Evolutionary conservation across 2,113 vertebrate species (phyloP).

Genomic region (Onychostoma macrolepis): DNA sequence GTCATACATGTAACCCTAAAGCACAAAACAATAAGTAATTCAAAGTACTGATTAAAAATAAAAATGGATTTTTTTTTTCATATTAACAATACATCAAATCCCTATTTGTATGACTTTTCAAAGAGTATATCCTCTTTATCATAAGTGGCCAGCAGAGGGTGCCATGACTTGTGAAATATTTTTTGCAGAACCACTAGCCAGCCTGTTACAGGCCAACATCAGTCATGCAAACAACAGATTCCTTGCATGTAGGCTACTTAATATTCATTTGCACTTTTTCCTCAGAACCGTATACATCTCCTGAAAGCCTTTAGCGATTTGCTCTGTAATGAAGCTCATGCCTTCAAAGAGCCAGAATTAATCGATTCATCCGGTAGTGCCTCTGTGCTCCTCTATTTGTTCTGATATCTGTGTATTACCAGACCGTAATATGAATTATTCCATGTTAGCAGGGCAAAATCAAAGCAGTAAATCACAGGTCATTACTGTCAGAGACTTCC

Average conservation of each 20-base stretch:
- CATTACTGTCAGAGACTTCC: conserved; percentile 58
- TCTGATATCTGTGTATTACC: conserved; percentile 22
- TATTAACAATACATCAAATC: not conserved
- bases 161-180: conserved; percentile 10
- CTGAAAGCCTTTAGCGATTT: not conserved
- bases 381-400: not conserved
- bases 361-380: not conserved
- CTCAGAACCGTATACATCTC: not conserved
- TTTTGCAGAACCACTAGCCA: not conserved
- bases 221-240: conserved; percentile 4
- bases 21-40: not conserved
- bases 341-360: not conserved
- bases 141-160: conserved; percentile 63
- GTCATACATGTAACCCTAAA: not conserved
- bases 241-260: not conserved
- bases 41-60: not conserved
- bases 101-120: not conserved
- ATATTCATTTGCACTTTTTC: not conserved
- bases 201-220: not conserved
- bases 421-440: not conserved
- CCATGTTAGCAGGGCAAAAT: conserved; percentile 41
- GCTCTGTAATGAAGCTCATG: not conserved
- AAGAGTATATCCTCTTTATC: not conserved
- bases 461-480: conserved; percentile 62
- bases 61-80: not conserved